Base-by-base conservation (phyloP, 2,113 vertebrate species). In the Podocnemis expansa region DNA sequence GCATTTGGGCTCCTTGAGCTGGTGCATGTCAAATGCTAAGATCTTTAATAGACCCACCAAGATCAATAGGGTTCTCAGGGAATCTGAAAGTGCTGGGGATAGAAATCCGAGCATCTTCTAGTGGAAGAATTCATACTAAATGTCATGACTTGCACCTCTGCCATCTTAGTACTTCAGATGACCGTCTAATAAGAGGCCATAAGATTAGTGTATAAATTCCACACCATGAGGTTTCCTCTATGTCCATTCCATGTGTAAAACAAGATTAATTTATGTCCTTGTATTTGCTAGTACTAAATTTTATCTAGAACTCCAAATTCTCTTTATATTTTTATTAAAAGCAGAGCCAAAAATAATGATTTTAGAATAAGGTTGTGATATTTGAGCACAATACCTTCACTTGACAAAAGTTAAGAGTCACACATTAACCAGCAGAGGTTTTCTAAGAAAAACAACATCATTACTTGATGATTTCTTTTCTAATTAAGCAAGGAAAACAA, bases 371-470 rank as follows among this genome's bases (percentile, higher is more conserved):
- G 84, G 70, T 45, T 10, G 3, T 16, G 60, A 25, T 52, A 13
- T 63, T 16, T 5, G n/a, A 45, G 41, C 47, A 67, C 38, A 45
- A 34, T 51, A 58, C 12, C 10, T 60, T 56, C 51, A 41, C 5
- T 11, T 5, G 21, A 2, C 38, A 56, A 58, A 89, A 58, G 3
- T 8, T 73, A 87, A 41, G 43, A 91, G 41, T 10, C 10, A 54
- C 84, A 10, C 16, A 95, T 88, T 84, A 97, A 97, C 95, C 80
- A 94, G 38, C 87, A 96, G 56, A 95, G 79, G 84, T 60, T 93
- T 21, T 13, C 43, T 56, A 91, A 70, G 76, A 95, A 90, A 80
- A 85, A 34, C 10, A 11, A 81, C 34, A 82, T 8, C 2, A 84
- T 1, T 56, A 27, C 34, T 41, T 81, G 19, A 80, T 43, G 51